Conservation (phyloP, 2,888 invertebrate species). For the Oscheius myriophilus region DNA sequence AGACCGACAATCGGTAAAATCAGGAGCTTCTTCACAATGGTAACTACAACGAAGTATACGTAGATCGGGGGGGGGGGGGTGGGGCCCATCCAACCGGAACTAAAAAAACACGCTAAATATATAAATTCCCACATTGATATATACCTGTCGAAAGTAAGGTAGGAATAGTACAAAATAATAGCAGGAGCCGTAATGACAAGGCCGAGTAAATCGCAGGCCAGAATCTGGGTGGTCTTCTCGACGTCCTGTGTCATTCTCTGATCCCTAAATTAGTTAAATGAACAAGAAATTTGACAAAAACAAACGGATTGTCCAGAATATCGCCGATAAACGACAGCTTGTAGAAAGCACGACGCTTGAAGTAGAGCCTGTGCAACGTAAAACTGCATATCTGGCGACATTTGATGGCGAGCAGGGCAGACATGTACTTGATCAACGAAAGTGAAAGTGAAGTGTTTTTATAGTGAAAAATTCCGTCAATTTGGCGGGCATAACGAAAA, state of each 20-base stretch:
- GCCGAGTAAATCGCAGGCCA: slow-evolving; percentile 72
- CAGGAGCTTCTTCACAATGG: slow-evolving; percentile 75
- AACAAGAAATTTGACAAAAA: slow-evolving; percentile 36
- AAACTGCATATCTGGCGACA: slow-evolving; percentile 74
- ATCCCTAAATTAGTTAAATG: slow-evolving; percentile 71
- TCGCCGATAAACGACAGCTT: slow-evolving; percentile 72
- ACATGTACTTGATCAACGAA: slow-evolving; percentile 72
- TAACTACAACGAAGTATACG: slow-evolving; percentile 75
- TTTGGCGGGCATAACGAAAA: too few species aligned
- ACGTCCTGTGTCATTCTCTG: slow-evolving; percentile 76
- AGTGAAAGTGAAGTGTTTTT: too few species aligned
- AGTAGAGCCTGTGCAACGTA: slow-evolving; percentile 74
- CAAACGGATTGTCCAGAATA: slow-evolving; percentile 75
- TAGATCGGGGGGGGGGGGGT: slow-evolving; percentile 74
- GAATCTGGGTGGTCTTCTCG: slow-evolving; percentile 73
- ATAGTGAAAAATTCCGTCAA: too few species aligned
- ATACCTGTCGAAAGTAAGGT: slow-evolving; percentile 73
- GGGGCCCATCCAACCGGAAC: slow-evolving; percentile 76
- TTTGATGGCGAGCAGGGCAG: slow-evolving; percentile 73
- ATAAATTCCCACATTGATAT: slow-evolving; percentile 16
- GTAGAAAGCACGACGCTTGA: slow-evolving; percentile 74
- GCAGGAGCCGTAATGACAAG: slow-evolving; percentile 74
- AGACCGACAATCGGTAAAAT: slow-evolving; percentile 75
- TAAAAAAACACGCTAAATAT: slow-evolving; percentile 67
- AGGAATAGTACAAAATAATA: slow-evolving; percentile 75